Base-by-base conservation (phyloP, 2,113 vertebrate genomes). In the Campylorhamphus procurvoides region DNA sequence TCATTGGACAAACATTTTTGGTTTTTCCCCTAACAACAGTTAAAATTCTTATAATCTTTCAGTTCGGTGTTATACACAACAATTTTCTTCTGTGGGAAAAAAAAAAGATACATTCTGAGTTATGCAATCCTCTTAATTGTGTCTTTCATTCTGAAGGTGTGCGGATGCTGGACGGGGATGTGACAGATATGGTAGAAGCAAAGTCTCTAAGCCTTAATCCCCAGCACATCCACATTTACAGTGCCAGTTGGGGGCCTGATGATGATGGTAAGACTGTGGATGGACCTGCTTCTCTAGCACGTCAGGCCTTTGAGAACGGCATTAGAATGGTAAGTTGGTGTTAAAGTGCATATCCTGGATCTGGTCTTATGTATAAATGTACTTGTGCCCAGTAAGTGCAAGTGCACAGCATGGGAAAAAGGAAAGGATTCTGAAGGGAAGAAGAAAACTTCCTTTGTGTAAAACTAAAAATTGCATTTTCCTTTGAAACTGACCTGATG, bases 171-270 rank as follows among this genome's bases (percentile, higher is more conserved):
- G 99, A 99, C 5, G 99, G 99, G 84, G 99, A 99, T 27, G 99
- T 99, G 75, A 99, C 99, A 0, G 99, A 99, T 96, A 99, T 99
- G 99, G 99, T 99, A 49, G 99, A 99, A 97, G 99, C 99, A 7
- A 99, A 99, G 87, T 99, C 99, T 22, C 98, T 99, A 35, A 99
- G 99, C 93, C 98, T 99, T 53, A 98, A 99, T 66, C 99, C 99
- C 8, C 99, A 99, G 86, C 99, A 99, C 77, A 99, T 99, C 35
- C 99, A 99, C 94, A 99, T 99, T 94, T 99, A 99, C 97, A 99
- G 99, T 16, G 99, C 99, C 89, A 99, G 99, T 97, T 99, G 99
- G 99, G 99, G 99, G 47, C 99, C 99, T 4, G 99, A 99, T 75
- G 99, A 99, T 4, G 99, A 99, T 0, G 99, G 99, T 55, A 99